phyloP scores from a whole-genome alignment of 2,888 invertebrate genomes.

The Xylota sylvarum region DNA sequence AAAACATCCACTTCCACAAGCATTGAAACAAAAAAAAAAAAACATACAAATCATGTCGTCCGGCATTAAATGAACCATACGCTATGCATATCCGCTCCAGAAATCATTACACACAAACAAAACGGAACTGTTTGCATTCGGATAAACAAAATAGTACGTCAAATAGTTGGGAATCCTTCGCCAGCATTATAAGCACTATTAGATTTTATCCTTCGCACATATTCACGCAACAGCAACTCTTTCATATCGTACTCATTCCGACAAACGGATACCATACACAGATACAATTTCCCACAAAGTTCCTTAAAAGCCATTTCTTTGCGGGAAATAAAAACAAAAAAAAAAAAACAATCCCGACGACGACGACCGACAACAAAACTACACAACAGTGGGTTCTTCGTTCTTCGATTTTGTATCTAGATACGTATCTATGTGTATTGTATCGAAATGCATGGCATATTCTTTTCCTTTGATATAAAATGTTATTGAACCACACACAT shows the following conservation, averaged over 20 bases:
- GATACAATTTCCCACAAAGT: constrained; percentile 69
- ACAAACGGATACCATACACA: constrained; percentile 37
- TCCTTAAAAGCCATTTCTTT: constrained; percentile 65
- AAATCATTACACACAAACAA: constrained; percentile 1
- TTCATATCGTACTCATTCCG: constrained; percentile 1
- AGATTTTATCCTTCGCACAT: constrained; percentile 60
- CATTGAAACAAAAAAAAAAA: neutral
- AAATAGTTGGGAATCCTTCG: constrained; percentile 35
- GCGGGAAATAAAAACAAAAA: constrained; percentile 56
- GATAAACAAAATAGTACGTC: constrained; percentile 38
- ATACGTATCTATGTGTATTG: neutral
- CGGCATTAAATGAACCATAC: constrained; percentile 13
- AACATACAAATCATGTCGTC: neutral
- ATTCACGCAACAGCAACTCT: constrained; percentile 66
- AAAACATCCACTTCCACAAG: neutral
- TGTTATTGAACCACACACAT: constrained; percentile 69
- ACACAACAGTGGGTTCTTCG: neutral
- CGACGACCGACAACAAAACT: constrained; percentile 29
- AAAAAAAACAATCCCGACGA: neutral
- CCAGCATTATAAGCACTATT: constrained; percentile 32
- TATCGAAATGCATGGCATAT: constrained; percentile 59
- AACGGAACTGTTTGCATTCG: constrained; percentile 31
- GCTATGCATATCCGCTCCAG: constrained; percentile 2
- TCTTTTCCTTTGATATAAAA: constrained; percentile 61
- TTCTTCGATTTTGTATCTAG: constrained; percentile 47